phyloP scores from a whole-genome alignment of 2,888 invertebrate genomes.

The Drosophila histrio region DNA sequence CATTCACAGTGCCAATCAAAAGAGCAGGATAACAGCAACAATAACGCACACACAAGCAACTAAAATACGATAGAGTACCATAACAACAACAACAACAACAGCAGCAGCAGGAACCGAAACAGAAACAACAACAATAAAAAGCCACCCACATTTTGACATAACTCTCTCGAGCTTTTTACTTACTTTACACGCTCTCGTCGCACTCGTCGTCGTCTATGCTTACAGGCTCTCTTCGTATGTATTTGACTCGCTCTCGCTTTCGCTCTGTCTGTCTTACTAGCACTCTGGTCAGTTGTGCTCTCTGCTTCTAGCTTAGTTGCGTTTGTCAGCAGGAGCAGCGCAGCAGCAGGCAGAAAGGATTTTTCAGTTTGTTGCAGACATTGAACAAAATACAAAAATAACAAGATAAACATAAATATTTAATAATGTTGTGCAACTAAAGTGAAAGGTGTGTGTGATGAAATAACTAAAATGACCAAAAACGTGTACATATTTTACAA shows the following conservation, averaged over 20 bases:
- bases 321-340: slow-evolving; percentile 56
- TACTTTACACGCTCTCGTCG: background rate
- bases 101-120: slow-evolving; percentile 29
- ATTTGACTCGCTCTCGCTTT: slow-evolving; percentile 7
- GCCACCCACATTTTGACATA: slow-evolving; percentile 63
- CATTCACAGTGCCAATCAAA: slow-evolving; percentile 50
- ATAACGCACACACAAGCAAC: slow-evolving; percentile 23
- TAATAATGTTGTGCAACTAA: slow-evolving; percentile 33
- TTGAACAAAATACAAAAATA: slow-evolving; percentile 2
- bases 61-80: slow-evolving; percentile 16
- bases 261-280: slow-evolving; percentile 8
- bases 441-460: slow-evolving; percentile 22
- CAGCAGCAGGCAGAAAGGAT: slow-evolving; percentile 52
- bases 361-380: slow-evolving; percentile 52
- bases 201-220: background rate
- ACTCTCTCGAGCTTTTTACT: slow-evolving; percentile 23
- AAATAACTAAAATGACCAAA: background rate
- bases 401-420: background rate
- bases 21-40: slow-evolving; percentile 53
- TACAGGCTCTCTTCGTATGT: background rate
- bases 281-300: slow-evolving; percentile 42
- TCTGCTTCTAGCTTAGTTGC: slow-evolving; percentile 58
- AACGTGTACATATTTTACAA: background rate
- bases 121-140: slow-evolving; percentile 35
- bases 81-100: background rate